Conservation (phyloP, 2,888 invertebrate species). For the Molanna angustata region DNA sequence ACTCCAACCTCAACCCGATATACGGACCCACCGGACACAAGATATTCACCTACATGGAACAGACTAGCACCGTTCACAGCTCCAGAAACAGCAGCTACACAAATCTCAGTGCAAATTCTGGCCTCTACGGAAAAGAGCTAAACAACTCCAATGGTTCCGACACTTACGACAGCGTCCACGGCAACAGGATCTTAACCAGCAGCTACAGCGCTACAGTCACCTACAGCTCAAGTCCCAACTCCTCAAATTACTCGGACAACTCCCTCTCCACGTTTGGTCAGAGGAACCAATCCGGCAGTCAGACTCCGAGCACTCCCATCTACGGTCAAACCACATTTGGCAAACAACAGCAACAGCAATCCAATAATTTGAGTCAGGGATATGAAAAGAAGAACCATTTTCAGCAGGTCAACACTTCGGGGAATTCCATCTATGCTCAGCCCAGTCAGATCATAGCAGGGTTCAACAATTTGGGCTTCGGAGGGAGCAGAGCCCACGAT, state of each 20-base stretch:
- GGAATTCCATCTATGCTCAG: constrained; percentile 47
- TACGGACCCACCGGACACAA: constrained; percentile 45
- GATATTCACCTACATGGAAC: constrained; percentile 27
- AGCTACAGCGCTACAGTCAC: constrained; percentile 38
- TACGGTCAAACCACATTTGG: constrained; percentile 45
- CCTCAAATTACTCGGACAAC: constrained; percentile 44
- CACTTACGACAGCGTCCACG: constrained; percentile 36
- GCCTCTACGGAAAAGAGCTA: constrained; percentile 14
- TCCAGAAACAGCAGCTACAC: constrained; percentile 27
- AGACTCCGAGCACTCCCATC: constrained; percentile 37
- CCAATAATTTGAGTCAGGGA: constrained; percentile 16
- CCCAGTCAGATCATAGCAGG: constrained; percentile 47
- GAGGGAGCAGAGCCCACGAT: constrained; percentile 37
- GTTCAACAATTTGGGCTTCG: constrained; percentile 38
- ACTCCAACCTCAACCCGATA: constrained; percentile 50
- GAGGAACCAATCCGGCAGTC: constrained; percentile 40
- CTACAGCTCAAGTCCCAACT: constrained; percentile 47
- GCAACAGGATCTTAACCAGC: constrained; percentile 16
- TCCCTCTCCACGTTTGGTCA: constrained; percentile 51
- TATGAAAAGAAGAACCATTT: constrained; percentile 28
- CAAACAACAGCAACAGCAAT: constrained; percentile 24
- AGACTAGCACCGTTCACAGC: constrained; percentile 25
- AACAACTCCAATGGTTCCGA: constrained; percentile 12
- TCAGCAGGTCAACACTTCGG: constrained; percentile 10
- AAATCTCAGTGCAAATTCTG: constrained; percentile 21